Evolutionary conservation across 2,113 vertebrate genomes (phyloP).

Genomic region (Lepus americanus): DNA sequence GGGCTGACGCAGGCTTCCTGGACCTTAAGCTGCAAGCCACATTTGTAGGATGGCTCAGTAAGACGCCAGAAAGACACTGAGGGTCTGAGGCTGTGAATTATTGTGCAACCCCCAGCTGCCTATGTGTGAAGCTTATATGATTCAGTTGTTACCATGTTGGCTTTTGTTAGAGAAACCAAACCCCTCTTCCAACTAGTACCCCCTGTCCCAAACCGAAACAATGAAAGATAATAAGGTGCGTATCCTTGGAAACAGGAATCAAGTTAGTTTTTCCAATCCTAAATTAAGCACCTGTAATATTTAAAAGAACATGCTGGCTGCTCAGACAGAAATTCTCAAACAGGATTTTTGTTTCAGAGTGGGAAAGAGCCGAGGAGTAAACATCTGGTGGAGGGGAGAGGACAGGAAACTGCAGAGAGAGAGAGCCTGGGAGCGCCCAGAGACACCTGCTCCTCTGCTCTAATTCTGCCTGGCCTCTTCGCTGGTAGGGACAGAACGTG

Average conservation of each 20-base stretch:
- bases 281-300: not conserved
- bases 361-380: not conserved
- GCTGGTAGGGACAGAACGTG: not conserved
- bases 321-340: not conserved
- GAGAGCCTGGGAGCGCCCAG: not conserved
- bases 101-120: not conserved
- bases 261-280: not conserved
- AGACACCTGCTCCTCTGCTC: not conserved
- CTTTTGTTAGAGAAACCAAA: not conserved
- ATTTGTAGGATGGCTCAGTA: not conserved
- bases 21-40: not conserved
- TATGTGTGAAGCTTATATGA: not conserved
- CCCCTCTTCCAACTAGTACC: not conserved
- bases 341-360: not conserved
- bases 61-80: not conserved
- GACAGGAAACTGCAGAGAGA: not conserved
- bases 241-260: not conserved
- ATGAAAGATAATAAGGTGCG: not conserved
- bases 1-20: not conserved
- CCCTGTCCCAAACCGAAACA: not conserved
- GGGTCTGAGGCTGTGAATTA: fast-evolving
- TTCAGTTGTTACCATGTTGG: not conserved
- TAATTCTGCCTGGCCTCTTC: not conserved
- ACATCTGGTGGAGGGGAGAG: not conserved
- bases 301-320: not conserved